phyloP scores from a whole-genome alignment of 2,797 vertebrate genomes.

The Sarcoramphus papa region DNA sequence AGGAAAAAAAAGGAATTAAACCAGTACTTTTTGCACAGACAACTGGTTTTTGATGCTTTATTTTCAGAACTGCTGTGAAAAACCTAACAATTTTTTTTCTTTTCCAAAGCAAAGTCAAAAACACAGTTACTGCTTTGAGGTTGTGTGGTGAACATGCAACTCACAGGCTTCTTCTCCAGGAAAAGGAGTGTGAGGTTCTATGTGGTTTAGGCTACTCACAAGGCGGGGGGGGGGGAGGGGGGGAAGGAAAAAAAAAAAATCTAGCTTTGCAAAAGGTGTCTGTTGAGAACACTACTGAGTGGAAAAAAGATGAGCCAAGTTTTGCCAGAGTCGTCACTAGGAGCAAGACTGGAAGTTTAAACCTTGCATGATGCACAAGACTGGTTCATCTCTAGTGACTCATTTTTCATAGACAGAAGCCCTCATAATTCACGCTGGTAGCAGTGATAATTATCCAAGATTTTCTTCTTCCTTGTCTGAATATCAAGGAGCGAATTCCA shows the following conservation, averaged over 20 bases:
- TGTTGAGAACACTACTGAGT: background rate
- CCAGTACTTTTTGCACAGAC: background rate
- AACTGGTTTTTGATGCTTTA: background rate
- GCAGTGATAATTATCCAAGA: background rate
- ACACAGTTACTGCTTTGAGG: background rate
- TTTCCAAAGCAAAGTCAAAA: background rate
- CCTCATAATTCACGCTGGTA: background rate
- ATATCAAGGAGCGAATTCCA: background rate
- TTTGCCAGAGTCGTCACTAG: background rate
- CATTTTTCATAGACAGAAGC: background rate
- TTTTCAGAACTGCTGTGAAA: background rate
- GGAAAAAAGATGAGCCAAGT: background rate
- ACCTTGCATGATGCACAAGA: background rate
- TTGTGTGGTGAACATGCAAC: background rate
- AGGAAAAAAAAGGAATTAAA: background rate
- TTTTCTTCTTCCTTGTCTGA: background rate
- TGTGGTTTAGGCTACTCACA: background rate
- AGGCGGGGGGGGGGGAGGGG: rapidly evolving
- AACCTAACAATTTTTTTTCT: background rate
- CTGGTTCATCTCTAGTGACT: background rate
- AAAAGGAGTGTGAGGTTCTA: background rate
- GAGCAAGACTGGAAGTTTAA: background rate
- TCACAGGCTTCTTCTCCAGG: background rate
- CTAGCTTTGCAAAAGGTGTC: background rate
- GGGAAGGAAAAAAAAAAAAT: too few species aligned